Percentiles rank a stretch among this genome's conserved stretches.
Evolutionary conservation across 1,140 invertebrate genomes (phyloP).

Genomic region (Drosophila bipectinata): DNA sequence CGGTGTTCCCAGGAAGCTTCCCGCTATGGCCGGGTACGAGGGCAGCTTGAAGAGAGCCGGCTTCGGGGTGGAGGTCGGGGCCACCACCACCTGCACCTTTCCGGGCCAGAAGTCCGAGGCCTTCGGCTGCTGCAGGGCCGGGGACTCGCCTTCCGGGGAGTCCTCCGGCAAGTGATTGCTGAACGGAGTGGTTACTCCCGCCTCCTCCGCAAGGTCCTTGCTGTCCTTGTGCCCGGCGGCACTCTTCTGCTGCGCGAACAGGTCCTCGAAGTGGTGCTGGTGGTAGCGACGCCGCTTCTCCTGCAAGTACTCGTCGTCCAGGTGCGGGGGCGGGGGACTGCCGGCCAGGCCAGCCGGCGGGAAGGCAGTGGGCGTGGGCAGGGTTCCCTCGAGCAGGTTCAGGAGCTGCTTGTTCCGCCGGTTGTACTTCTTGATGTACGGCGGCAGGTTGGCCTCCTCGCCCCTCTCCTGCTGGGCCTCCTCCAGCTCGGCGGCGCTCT

Average conservation of each 20-base stretch:
- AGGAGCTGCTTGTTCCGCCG: constrained; percentile 75
- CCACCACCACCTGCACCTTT: constrained; percentile 29
- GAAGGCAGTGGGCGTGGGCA: constrained; percentile 45
- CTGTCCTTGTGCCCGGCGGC: not conserved
- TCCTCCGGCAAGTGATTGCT: constrained; percentile 36
- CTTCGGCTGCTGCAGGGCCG: not conserved
- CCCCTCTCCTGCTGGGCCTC: constrained; percentile 64
- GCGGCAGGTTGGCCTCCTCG: constrained; percentile 74
- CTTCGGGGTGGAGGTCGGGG: constrained; percentile 35
- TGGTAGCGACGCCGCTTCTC: constrained; percentile 74
- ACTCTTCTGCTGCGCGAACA: constrained; percentile 57
- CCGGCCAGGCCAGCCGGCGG: constrained; percentile 2
- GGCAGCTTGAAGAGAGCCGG: constrained; percentile 66
- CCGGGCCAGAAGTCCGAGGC: constrained; percentile 54
- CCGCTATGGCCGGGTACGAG: constrained; percentile 67
- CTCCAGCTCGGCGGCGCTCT: constrained; percentile 70
- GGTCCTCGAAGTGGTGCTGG: constrained; percentile 55
- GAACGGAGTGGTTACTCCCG: not conserved
- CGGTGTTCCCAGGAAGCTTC: constrained; percentile 66
- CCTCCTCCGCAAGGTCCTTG: constrained; percentile 21
- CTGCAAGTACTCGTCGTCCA: constrained; percentile 75
- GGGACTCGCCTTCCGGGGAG: not conserved
- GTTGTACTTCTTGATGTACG: constrained; percentile 81
- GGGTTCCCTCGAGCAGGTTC: constrained; percentile 74
- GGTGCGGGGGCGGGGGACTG: constrained; percentile 20